These are phyloP conservation scores for Ctena decussata DNA, from an alignment of 2,888 invertebrate species.

Conservation along the genomic window DNA sequence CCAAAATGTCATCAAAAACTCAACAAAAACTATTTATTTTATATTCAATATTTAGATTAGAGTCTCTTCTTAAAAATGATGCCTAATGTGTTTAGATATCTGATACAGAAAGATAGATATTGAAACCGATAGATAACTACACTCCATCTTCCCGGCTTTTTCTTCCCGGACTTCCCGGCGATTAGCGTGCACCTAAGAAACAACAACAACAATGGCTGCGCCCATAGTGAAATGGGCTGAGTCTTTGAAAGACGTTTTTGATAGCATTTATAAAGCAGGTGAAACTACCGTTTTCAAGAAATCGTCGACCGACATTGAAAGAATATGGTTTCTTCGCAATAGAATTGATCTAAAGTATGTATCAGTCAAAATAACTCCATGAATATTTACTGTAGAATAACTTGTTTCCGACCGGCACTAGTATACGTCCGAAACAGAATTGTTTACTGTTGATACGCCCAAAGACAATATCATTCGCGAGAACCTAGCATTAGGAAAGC, in stretches of 20 bases:
- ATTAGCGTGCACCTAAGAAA: no score
- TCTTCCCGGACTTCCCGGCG: no score
- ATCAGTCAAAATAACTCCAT: not conserved
- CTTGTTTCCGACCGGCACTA: not conserved
- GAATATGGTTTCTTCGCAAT: not conserved
- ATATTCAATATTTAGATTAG: no score
- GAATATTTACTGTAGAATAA: not conserved
- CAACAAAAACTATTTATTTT: no score
- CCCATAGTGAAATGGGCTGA: constrained; percentile 55
- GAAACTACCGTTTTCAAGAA: not conserved
- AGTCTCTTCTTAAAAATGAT: no score
- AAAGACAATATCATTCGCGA: not conserved
- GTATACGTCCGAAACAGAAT: not conserved
- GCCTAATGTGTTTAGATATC: no score
- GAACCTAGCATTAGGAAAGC: no score
- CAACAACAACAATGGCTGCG: constrained; percentile 48
- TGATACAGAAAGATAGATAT: no score
- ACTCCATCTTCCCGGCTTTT: no score
- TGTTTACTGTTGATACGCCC: no score
- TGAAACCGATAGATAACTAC: no score
- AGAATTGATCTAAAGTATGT: not conserved
- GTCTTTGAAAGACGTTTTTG: constrained; percentile 25
- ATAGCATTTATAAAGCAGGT: not conserved
- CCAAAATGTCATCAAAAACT: no score
- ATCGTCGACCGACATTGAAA: not conserved